Base-by-base conservation (phyloP, 2,888 invertebrate species). In the Aspidapion aeneum region DNA sequence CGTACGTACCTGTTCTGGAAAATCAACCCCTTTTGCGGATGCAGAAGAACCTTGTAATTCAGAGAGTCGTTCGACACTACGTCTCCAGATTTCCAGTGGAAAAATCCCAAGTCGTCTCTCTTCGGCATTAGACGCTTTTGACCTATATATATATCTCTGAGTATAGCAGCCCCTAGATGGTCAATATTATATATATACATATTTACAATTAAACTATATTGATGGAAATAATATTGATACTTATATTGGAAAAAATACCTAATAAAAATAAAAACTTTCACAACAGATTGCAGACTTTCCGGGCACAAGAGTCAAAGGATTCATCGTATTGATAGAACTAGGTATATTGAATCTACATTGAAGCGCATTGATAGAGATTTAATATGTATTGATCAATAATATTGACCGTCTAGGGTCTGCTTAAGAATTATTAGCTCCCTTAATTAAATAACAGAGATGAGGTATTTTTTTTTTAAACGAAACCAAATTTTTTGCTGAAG, bases 21-120 rank as follows among this genome's bases (percentile, higher is more conserved):
- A 48, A 90, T 78, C 21, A 94, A 76, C 0, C 93, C 93, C 64
- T 82, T 83, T 3, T 85, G 84, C n/a, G 88, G 86, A 74, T 93
- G 89, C 73, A 90, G 87, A 20, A 91, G 78, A 0, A 87, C 90
- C 80, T 86, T 85, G 75, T 89, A 95, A 80, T 94, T 94, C 56
- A 87, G 84, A 21, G 90, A 90, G 66, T 90, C 85, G 70, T 90
- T 93, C 51, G 89, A 87, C 20, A 83, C 81, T 0, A 88, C 85
- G 21, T 86, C 85, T 35, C 90, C 90, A 21, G 86, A 86, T 61
- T 89, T 85, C 89, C 91, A 91, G 76, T 94, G 89, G 74, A 87
- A 91, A 74, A 87, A 92, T 17, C 90, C 89, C 5, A 95, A 82
- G 77, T 95, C 93, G 1, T 81, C 85, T 35, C 86, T 83, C 59